phyloP scores from a whole-genome alignment of 2,113 vertebrate genomes.

The Cyanoramphus novaezelandiae region DNA sequence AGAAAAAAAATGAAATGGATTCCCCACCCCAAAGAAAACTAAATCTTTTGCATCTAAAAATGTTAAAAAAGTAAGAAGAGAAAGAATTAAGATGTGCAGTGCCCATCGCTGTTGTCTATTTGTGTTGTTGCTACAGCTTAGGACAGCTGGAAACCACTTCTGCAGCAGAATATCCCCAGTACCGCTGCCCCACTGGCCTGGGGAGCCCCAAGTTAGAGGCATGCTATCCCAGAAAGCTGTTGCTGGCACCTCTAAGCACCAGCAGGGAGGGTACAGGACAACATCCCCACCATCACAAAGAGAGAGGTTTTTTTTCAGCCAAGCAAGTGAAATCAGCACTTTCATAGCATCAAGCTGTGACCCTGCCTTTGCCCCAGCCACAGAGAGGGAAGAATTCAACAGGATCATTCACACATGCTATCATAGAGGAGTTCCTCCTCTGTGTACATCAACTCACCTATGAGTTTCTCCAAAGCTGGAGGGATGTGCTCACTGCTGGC shows the following conservation, averaged over 20 bases:
- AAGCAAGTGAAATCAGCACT: neutral
- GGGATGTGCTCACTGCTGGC: neutral
- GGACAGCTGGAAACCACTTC: neutral
- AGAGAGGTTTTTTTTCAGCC: neutral
- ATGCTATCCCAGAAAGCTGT: neutral
- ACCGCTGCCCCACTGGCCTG: neutral
- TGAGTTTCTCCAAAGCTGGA: slow-evolving; percentile 68
- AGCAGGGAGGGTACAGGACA: neutral
- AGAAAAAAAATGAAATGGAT: neutral
- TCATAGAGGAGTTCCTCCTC: neutral
- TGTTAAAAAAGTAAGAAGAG: neutral
- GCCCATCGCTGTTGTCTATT: fast-evolving
- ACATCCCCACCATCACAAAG: neutral
- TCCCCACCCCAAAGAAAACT: neutral
- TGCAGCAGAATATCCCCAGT: neutral
- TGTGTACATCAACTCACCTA: slow-evolving; percentile 52
- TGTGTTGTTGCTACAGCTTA: fast-evolving
- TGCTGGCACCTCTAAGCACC: neutral
- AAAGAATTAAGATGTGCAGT: fast-evolving
- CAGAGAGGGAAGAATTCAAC: neutral
- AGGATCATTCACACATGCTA: neutral
- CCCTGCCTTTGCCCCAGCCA: neutral
- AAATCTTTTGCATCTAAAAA: neutral
- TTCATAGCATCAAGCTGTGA: neutral
- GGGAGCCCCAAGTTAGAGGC: neutral